A percentile compares a stretch with the other conserved stretches of the same genome.
These are phyloP conservation scores for Falco berigora DNA, from an alignment of 2,797 vertebrate species.

Conservation along the genomic window DNA sequence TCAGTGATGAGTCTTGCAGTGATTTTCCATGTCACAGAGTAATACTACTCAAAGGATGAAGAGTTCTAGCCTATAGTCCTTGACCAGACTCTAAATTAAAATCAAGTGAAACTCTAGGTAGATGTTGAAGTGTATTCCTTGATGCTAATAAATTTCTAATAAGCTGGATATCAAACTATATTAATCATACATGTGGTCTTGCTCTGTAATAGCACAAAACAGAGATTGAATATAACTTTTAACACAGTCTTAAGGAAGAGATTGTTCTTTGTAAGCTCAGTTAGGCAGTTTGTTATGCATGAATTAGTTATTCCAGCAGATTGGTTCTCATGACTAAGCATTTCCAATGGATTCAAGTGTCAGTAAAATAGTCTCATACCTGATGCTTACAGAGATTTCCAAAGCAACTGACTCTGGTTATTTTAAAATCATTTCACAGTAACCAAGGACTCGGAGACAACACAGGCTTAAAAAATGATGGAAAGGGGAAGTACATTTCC, in stretches of 20 bases:
- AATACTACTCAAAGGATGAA: not conserved
- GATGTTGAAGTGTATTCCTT: not conserved
- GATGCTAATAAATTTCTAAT: slow-evolving; percentile 29
- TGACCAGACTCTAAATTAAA: not conserved
- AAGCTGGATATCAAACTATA: not conserved
- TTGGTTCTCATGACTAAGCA: not conserved
- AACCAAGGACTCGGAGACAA: not conserved
- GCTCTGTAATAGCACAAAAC: not conserved
- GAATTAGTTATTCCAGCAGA: not conserved
- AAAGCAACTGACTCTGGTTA: not conserved
- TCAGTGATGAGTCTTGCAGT: not conserved
- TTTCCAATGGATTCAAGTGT: not conserved
- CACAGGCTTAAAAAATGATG: not conserved
- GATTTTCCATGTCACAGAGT: not conserved
- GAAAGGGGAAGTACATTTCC: not conserved
- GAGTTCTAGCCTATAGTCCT: not conserved
- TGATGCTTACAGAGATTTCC: not conserved
- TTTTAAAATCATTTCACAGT: not conserved
- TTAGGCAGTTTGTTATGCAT: slow-evolving; percentile 37
- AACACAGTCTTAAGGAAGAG: not conserved
- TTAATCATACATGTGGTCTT: slow-evolving; percentile 12
- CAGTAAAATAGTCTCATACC: not conserved
- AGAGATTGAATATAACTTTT: not conserved
- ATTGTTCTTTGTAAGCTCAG: not conserved
- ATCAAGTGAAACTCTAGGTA: not conserved